Evolutionary conservation across 1,140 invertebrate genomes (phyloP).

Genomic region (Panonychus citri): DNA sequence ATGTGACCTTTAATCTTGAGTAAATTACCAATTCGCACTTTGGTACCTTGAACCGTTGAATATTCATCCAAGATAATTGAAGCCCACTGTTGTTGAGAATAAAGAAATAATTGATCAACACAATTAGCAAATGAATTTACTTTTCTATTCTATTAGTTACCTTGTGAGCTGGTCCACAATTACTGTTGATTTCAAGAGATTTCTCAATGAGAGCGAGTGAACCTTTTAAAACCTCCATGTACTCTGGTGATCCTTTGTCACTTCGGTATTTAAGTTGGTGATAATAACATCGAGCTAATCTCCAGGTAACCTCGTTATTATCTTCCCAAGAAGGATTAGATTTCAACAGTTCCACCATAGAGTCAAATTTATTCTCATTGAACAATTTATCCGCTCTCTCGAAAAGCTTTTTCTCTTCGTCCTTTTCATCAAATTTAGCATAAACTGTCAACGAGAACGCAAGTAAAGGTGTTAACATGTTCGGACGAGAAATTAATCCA

Average conservation of each 20-base stretch:
- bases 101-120: background rate
- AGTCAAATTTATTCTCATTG: conserved; percentile 1
- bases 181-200: conserved; percentile 1
- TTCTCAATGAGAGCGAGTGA: background rate
- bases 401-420: background rate
- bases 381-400: conserved; percentile 6
- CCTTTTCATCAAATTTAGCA: background rate
- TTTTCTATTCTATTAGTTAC: background rate
- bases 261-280: conserved; percentile 3
- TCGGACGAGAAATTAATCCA: no score
- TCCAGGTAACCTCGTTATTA: conserved; percentile 1
- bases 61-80: conserved; percentile 5
- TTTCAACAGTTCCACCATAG: conserved; percentile 1
- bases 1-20: conserved; percentile 4
- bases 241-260: background rate
- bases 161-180: conserved; percentile 8
- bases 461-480: no score
- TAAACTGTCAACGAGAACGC: background rate
- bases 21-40: conserved; percentile 2
- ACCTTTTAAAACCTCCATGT: background rate
- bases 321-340: background rate
- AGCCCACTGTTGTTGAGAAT: background rate
- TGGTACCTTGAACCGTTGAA: background rate
- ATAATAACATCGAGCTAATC: conserved; percentile 6
- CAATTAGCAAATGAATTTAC: background rate